These are phyloP conservation scores for Ophioninae sp. DNA, from an alignment of 2,888 invertebrate genomes.

Conservation along the genomic window DNA sequence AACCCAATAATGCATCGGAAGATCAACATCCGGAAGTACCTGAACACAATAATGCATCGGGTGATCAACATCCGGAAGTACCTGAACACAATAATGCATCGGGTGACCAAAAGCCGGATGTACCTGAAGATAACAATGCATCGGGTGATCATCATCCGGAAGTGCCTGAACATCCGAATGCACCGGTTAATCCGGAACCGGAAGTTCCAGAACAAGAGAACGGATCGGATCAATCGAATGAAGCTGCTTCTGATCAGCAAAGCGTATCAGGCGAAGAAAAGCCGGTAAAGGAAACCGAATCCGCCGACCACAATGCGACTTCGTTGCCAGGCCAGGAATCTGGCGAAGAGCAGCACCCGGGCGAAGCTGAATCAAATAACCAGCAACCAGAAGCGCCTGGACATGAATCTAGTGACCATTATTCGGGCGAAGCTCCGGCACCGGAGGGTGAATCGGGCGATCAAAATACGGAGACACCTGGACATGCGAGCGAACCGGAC, in stretches of 20 bases:
- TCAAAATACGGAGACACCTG: constrained; percentile 6
- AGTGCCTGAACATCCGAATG: neutral
- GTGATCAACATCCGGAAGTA: neutral
- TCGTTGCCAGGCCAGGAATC: neutral
- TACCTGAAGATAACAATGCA: neutral
- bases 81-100: neutral
- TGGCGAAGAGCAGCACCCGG: neutral
- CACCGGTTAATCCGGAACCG: neutral
- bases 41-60: too few relatives aligned
- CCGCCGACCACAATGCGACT: neutral
- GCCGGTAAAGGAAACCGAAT: neutral
- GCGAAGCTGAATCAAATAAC: neutral
- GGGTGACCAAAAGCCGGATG: neutral
- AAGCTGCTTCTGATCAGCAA: neutral
- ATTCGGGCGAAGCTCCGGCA: neutral
- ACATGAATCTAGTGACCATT: neutral
- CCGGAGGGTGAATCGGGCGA: neutral
- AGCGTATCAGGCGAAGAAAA: neutral
- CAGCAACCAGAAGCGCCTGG: neutral
- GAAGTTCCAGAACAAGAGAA: neutral
- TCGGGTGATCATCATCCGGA: neutral
- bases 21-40: too few relatives aligned
- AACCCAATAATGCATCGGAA: too few relatives aligned
- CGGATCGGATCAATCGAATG: neutral
- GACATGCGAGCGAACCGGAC: neutral